Percentiles rank a stretch among this genome's conserved stretches.
Conservation (phyloP, 35 echinoderm and acorn worm genomes). For the Stichopus chloronotus region DNA sequence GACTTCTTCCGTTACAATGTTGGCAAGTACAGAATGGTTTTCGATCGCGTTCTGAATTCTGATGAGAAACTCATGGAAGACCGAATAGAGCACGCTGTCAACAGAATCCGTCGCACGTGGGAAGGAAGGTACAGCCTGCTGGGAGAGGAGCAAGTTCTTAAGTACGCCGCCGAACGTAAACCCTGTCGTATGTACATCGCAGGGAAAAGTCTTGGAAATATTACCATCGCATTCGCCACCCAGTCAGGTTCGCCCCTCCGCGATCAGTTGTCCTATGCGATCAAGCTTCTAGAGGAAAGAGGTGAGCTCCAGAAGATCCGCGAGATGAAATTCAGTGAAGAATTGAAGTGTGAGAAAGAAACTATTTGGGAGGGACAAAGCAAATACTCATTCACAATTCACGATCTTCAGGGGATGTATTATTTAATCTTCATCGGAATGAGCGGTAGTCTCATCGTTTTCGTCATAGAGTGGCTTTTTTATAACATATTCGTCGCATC, state of each 20-base stretch:
- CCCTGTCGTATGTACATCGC: constrained; percentile 77
- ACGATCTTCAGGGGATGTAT: constrained; percentile 85
- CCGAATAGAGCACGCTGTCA: constrained; percentile 60
- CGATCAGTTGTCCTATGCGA: constrained; percentile 78
- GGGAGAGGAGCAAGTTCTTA: constrained; percentile 69
- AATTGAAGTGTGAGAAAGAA: constrained; percentile 63
- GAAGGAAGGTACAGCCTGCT: constrained; percentile 86
- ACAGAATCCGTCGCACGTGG: constrained; percentile 64
- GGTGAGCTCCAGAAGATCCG: constrained; percentile 66
- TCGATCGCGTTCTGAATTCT: constrained; percentile 61
- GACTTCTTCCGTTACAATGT: constrained; percentile 78
- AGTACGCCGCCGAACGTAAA: constrained; percentile 60
- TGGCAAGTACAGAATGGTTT: constrained; percentile 61
- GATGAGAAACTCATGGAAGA: constrained; percentile 77
- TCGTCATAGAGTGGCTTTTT: constrained; percentile 69
- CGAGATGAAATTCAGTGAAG: constrained; percentile 49
- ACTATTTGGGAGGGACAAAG: constrained; percentile 72
- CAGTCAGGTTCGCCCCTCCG: constrained; percentile 90
- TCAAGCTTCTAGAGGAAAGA: constrained; percentile 57
- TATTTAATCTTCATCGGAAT: constrained; percentile 79
- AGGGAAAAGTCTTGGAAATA: constrained; percentile 69
- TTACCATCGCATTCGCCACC: constrained; percentile 71
- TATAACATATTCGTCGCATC: constrained; percentile 43
- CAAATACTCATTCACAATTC: constrained; percentile 74
- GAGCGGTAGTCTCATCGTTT: constrained; percentile 73